A percentile compares a stretch with the other conserved stretches of the same genome.
Evolutionary conservation across 2,888 invertebrate species (phyloP).

Genomic region (Drosophila meridiana): DNA sequence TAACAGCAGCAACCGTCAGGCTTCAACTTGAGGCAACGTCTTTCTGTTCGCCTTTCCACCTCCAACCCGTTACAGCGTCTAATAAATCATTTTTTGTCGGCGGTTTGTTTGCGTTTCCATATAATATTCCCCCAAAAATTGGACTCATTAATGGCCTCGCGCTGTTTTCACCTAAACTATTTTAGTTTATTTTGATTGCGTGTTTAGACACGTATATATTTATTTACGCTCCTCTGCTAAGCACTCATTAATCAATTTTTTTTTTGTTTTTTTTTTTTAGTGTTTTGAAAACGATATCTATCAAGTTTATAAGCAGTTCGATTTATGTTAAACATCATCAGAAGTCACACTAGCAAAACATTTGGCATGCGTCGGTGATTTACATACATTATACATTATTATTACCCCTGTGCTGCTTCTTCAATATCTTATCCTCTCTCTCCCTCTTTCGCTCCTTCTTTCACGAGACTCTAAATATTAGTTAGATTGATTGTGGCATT

Average conservation of each 20-base stretch:
- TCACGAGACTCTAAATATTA: constrained; percentile 15
- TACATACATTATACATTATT: constrained; percentile 67
- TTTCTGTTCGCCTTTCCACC: constrained; percentile 3
- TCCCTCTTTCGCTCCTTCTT: background rate
- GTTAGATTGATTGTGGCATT: constrained; percentile 58
- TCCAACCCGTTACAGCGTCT: constrained; percentile 53
- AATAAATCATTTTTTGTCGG: constrained; percentile 78
- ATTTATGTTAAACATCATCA: constrained; percentile 78
- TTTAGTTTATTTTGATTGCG: constrained; percentile 32
- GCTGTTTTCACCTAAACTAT: constrained; percentile 75
- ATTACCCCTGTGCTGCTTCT: constrained; percentile 9
- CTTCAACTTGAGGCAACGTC: constrained; percentile 43
- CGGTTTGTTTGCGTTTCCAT: constrained; percentile 65
- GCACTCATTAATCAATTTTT: constrained; percentile 71
- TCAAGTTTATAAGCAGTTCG: constrained; percentile 76
- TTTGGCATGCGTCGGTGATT: constrained; percentile 75
- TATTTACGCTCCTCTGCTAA: constrained; percentile 42
- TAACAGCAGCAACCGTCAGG: constrained; percentile 30
- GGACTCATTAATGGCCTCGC: constrained; percentile 66
- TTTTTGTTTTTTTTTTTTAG: background rate
- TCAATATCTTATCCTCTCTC: background rate
- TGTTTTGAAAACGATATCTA: constrained; percentile 66
- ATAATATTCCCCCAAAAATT: constrained; percentile 45
- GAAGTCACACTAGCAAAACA: constrained; percentile 72
- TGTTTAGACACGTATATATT: constrained; percentile 20